phyloP scores from a whole-genome alignment of 2,888 invertebrate genomes.

The Lysandra bellargus region DNA sequence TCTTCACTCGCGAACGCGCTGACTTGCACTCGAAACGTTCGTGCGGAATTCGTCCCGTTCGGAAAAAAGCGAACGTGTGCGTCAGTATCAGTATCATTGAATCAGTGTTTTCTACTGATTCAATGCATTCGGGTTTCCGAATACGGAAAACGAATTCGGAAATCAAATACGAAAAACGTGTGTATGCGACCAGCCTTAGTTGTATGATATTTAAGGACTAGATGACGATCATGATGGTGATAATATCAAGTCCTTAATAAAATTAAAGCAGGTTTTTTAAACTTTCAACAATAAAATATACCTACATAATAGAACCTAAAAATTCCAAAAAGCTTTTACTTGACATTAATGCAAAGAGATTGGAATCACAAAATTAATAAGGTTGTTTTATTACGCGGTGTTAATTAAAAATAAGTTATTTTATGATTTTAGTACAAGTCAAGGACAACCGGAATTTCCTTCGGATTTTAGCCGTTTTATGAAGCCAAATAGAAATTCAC shows the following conservation, averaged over 20 bases:
- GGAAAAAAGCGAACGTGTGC: too few relatives aligned
- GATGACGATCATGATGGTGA: not conserved
- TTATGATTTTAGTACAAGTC: slow-evolving; percentile 11
- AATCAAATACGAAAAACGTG: too few relatives aligned
- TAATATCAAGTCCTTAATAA: not conserved
- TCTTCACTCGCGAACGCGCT: too few relatives aligned
- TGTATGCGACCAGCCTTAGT: not conserved
- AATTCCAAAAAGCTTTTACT: not conserved
- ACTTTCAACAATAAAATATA: not conserved
- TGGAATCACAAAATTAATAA: slow-evolving; percentile 14
- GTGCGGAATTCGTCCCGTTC: too few relatives aligned
- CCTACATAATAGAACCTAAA: not conserved
- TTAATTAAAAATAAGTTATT: slow-evolving; percentile 16
- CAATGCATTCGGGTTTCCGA: too few relatives aligned
- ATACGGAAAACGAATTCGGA: too few relatives aligned
- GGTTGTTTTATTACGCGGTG: slow-evolving; percentile 1
- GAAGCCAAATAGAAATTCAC: not conserved
- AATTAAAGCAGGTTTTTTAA: not conserved
- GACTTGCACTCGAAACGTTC: too few relatives aligned
- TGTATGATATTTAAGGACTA: not conserved
- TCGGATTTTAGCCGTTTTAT: not conserved
- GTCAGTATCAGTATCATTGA: too few relatives aligned
- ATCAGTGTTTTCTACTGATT: too few relatives aligned
- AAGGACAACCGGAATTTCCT: not conserved
- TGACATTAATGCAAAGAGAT: slow-evolving; percentile 13